Percentiles rank a stretch among this genome's conserved stretches.
Evolutionary conservation across 2,888 invertebrate species (phyloP).

Genomic region (Athrips mouffetella): DNA sequence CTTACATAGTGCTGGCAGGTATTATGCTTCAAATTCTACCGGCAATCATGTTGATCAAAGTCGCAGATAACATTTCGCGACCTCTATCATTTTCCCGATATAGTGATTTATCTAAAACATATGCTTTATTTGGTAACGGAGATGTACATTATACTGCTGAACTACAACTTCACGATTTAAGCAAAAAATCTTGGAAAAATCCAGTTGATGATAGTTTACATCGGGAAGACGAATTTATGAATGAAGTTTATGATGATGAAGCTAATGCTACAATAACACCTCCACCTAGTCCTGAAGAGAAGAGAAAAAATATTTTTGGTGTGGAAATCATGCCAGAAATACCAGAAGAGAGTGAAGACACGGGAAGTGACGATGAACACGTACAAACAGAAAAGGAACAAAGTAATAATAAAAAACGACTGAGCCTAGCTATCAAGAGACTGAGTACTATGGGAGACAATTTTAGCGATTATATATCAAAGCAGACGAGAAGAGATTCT

Average conservation of each 20-base stretch:
- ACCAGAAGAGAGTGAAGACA: conserved; percentile 71
- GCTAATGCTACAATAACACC: conserved; percentile 56
- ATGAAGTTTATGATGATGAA: conserved; percentile 39
- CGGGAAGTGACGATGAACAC: conserved; percentile 39
- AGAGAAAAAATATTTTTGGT: conserved; percentile 66
- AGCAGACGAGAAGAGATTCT: conserved; percentile 62
- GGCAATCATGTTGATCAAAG: conserved; percentile 56
- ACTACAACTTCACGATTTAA: conserved; percentile 61
- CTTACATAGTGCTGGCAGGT: conserved; percentile 57
- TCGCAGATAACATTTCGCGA: conserved; percentile 44
- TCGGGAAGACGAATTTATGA: conserved; percentile 36
- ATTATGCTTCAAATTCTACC: conserved; percentile 67
- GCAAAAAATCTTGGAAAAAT: conserved; percentile 69
- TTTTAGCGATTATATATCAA: conserved; percentile 68
- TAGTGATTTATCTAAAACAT: conserved; percentile 58
- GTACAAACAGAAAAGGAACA: conserved; percentile 32
- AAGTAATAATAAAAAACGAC: conserved; percentile 50
- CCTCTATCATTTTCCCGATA: conserved; percentile 58
- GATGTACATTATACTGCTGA: conserved; percentile 50
- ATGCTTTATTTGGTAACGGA: conserved; percentile 53
- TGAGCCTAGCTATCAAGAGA: conserved; percentile 70
- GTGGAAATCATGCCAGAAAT: conserved; percentile 75
- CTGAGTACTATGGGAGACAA: conserved; percentile 72
- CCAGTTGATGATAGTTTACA: conserved; percentile 65
- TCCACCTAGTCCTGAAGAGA: conserved; percentile 69